Evolutionary conservation across 2,797 vertebrate species (phyloP).

Genomic region (Clamator glandarius): DNA sequence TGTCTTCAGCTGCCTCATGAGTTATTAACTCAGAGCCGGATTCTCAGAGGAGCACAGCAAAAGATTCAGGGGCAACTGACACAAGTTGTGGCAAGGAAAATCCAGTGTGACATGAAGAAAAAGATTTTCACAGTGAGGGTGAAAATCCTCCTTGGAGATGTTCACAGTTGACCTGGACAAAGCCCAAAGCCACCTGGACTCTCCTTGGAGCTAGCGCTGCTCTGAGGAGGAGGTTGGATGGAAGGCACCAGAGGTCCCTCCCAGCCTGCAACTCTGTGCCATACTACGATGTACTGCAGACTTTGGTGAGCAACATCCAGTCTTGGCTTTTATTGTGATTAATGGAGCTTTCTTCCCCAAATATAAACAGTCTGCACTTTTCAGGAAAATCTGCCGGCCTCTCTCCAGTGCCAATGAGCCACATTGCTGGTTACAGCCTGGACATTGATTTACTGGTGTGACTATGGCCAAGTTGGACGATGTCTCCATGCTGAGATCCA

Average conservation of each 20-base stretch:
- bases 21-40: not conserved
- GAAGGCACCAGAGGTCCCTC: not conserved
- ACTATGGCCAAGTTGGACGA: conserved; percentile 60
- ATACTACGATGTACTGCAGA: not conserved
- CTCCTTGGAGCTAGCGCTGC: not conserved
- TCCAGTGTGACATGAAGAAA: not conserved
- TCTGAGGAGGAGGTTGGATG: not conserved
- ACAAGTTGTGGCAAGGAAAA: not conserved
- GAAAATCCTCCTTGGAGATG: conserved; percentile 65
- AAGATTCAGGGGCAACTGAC: not conserved
- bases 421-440: not conserved
- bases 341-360: conserved; percentile 11
- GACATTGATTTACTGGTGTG: conserved; percentile 64
- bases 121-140: conserved; percentile 8
- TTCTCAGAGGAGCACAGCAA: not conserved
- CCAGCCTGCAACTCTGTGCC: not conserved
- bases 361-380: conserved; percentile 64
- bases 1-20: not conserved
- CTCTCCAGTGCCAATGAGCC: conserved; percentile 48
- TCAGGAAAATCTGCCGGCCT: conserved; percentile 65
- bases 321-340: not conserved
- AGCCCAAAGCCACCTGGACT: conserved; percentile 30
- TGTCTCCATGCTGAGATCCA: not conserved
- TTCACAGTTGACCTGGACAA: conserved; percentile 6
- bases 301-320: not conserved